Percentiles rank a stretch among this genome's conserved stretches.
phyloP scores from a whole-genome alignment of 2,113 vertebrate genomes.

The Embiotoca jacksoni region DNA sequence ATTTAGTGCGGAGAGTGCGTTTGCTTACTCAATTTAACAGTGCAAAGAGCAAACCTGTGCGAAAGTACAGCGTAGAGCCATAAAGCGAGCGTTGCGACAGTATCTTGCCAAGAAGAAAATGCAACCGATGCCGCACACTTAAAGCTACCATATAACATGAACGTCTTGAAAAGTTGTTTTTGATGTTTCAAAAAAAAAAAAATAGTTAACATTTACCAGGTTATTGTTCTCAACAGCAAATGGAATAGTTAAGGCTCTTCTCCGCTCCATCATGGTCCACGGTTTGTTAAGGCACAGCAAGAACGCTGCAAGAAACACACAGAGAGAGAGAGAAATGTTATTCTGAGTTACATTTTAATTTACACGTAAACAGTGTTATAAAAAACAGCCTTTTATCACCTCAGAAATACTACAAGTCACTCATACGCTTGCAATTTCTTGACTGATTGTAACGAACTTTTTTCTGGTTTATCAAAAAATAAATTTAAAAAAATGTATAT shows the following conservation, averaged over 20 bases:
- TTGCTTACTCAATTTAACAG: neutral
- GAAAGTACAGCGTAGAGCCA: neutral
- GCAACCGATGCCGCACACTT: neutral
- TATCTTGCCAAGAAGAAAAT: neutral
- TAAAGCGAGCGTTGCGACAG: neutral
- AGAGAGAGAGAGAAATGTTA: neutral
- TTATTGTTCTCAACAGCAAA: conserved; percentile 64
- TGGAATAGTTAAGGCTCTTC: conserved; percentile 75
- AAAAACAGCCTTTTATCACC: no score
- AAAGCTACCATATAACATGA: neutral
- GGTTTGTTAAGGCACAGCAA: conserved; percentile 41
- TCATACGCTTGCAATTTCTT: no score
- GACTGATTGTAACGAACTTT: no score
- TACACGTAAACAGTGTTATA: neutral
- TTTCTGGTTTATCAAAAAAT: no score
- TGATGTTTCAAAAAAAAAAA: neutral
- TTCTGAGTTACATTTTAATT: no score
- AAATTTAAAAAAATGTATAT: no score
- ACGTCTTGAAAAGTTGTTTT: neutral
- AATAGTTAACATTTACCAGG: conserved; percentile 55
- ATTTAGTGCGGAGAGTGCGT: neutral
- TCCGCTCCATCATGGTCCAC: conserved; percentile 68
- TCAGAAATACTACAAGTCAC: no score
- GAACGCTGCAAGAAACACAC: conserved; percentile 38
- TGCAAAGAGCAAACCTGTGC: neutral